These are phyloP conservation scores for Laspeyria flexula DNA, from an alignment of 2,888 invertebrate genomes.

Conservation along the genomic window DNA sequence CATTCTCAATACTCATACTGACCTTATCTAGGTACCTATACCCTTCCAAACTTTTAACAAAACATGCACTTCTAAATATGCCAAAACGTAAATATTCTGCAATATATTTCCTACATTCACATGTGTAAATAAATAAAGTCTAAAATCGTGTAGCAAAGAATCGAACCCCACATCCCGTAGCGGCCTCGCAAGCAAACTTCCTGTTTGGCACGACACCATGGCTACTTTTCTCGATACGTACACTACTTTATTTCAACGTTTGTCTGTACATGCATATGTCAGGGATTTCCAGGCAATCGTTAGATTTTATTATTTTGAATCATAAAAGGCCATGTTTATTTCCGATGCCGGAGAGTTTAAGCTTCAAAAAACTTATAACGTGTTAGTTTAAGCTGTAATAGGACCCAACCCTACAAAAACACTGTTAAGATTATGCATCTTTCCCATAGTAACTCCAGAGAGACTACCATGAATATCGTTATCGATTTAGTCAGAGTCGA, in stretches of 20 bases:
- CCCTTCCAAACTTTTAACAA: neutral
- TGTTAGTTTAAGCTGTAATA: too few species aligned
- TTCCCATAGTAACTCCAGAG: too few species aligned
- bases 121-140: constrained; percentile 61
- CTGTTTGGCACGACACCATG: constrained; percentile 84
- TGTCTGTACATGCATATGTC: constrained; percentile 38
- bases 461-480: too few species aligned
- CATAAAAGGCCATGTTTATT: neutral
- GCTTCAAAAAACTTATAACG: too few species aligned
- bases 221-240: constrained; percentile 74
- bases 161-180: constrained; percentile 77
- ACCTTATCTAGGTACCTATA: neutral
- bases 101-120: constrained; percentile 33
- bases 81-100: constrained; percentile 23
- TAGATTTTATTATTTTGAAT: constrained; percentile 20
- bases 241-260: constrained; percentile 54
- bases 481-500: too few species aligned
- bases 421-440: too few species aligned
- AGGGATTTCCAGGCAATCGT: constrained; percentile 27
- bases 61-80: constrained; percentile 1
- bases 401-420: too few species aligned
- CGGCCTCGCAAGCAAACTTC: constrained; percentile 78
- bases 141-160: constrained; percentile 66
- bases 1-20: neutral
- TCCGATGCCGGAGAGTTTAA: neutral